A percentile compares a stretch with the other conserved stretches of the same genome.
Evolutionary conservation across 1,140 invertebrate genomes (phyloP).

Genomic region (Diachasma alloeum): DNA sequence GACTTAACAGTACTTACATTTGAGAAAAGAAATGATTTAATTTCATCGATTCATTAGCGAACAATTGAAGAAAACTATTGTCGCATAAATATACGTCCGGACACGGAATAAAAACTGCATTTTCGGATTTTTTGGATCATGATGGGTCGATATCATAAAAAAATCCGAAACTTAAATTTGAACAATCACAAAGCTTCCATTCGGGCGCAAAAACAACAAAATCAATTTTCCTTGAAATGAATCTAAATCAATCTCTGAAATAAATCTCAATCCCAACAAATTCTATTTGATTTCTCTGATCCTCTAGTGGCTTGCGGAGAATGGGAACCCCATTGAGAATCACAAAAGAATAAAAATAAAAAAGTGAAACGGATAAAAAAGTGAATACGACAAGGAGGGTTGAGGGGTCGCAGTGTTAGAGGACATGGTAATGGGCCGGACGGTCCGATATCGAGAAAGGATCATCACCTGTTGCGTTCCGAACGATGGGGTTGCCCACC

Average conservation of each 20-base stretch:
- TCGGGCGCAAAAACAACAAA: background rate
- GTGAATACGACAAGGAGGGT: conserved; percentile 12
- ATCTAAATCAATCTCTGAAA: background rate
- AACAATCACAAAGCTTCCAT: no score
- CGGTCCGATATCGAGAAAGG: conserved; percentile 63
- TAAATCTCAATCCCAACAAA: background rate
- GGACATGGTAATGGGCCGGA: conserved; percentile 46
- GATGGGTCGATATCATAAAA: background rate
- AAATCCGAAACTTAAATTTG: no score
- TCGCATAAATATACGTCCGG: no score
- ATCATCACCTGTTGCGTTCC: conserved; percentile 65
- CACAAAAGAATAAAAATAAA: background rate
- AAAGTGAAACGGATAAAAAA: conserved; percentile 4
- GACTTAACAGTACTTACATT: no score
- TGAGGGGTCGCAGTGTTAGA: conserved; percentile 39
- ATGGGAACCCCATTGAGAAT: background rate
- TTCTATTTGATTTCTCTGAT: background rate
- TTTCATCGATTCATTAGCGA: no score
- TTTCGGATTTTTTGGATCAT: background rate
- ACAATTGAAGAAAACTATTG: no score
- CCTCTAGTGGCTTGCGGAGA: background rate
- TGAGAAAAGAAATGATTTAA: no score
- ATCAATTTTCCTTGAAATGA: background rate
- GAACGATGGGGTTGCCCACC: conserved; percentile 61
- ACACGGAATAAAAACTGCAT: no score